Evolutionary conservation across 1,140 invertebrate species (phyloP), one percentile per base, ranked within the genome.

Genomic region (Microplitis demolitor): DNA sequence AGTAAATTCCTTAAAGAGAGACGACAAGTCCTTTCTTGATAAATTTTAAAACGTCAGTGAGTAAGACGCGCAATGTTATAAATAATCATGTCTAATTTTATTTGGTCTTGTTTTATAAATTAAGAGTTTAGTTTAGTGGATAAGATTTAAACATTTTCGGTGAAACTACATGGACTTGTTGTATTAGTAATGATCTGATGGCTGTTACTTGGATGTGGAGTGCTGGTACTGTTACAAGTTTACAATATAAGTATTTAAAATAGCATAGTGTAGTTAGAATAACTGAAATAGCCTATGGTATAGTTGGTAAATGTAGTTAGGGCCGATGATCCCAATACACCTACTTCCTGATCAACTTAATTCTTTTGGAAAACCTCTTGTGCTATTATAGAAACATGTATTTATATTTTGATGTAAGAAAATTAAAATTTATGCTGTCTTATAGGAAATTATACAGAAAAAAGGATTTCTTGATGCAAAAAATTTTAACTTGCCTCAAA

Each of bases 251-350:
- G 82, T 82, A 77, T 77, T 78, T 80, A 83, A 83, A 83, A 83
- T 83, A 83, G 81, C 79, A 24, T 24, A 79, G 72, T 80, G 77
- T 75, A 77, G 77, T 80, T 78, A 80, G 82, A 83, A 83, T 83
- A 82, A 83, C 81, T 83, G 80, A 83, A 83, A 83, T 83, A 83
- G 78, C 81, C 80, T 64, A 24, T 24, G 60, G 35, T 53, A 35
- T 11, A 11, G 39, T 11, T 45, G 11, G 56, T 53, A 50, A 53
- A 4, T 45, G 51, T 35, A 14, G 77, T 66, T 81, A 83, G 80
- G 81, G 81, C 81, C 81, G 80, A 83, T 81, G 81, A 83, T 83
- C 81, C 72, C 75, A 76, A 74, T 75, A 75, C 37, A 62, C 78
- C 76, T 82, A 83, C 80, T 83, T 83, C 81, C 81, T 81, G 79